Evolutionary conservation across 2,113 vertebrate species (phyloP).

Genomic region (Uropsilus gracilis): DNA sequence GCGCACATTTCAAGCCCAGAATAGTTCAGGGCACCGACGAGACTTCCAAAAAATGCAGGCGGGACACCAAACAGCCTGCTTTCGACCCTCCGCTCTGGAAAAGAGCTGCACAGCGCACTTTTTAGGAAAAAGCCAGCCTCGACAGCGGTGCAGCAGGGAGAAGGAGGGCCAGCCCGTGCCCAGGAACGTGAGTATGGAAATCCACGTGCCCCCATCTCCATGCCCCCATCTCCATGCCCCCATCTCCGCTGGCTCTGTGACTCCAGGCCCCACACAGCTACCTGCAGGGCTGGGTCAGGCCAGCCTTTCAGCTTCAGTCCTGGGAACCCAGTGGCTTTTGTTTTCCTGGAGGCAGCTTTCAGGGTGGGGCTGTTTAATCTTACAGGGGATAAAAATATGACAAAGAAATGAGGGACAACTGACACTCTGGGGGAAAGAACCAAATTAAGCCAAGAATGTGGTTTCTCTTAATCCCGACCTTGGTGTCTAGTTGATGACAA

Average conservation of each 20-base stretch:
- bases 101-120: neutral
- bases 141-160: neutral
- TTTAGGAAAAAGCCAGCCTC: neutral
- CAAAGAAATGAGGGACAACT: neutral
- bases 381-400: neutral
- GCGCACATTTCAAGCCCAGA: neutral
- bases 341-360: neutral
- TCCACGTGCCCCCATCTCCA: too few species aligned
- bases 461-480: neutral
- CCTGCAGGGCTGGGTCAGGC: accelerated
- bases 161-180: accelerated
- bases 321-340: slow-evolving; percentile 18
- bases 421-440: slow-evolving; percentile 31
- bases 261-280: neutral
- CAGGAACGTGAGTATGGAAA: too few species aligned
- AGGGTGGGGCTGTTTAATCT: neutral
- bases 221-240: too few species aligned
- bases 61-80: neutral
- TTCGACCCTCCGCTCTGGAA: neutral
- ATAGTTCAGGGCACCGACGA: neutral
- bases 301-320: neutral
- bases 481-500: neutral
- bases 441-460: neutral
- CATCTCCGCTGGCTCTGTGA: too few species aligned
- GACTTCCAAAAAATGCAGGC: neutral